Base-by-base conservation (phyloP, 2,797 vertebrate species). In the Malacoctenus gilli region DNA sequence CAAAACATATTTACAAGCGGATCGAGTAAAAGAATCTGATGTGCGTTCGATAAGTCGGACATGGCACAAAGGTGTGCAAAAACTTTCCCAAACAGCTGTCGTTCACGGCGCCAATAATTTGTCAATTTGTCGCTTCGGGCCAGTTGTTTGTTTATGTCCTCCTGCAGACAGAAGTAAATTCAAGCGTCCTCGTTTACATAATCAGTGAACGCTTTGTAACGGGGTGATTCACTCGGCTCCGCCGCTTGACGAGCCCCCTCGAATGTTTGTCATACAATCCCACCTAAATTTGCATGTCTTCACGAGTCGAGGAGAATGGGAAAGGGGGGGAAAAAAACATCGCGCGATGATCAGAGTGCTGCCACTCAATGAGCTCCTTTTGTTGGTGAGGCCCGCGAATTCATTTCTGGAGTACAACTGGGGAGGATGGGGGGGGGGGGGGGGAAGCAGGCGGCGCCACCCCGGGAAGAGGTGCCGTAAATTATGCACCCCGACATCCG, bases 401-500 rank as follows among this genome's bases (percentile, higher is more conserved):
- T 92, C 85, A 84, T 89, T 83, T 80, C 87, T 74, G 61, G 79
- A 68, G 82, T 64, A 72, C 53, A 53, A 77, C 67, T 60, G 62
- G 55, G 54, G 63, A 34, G 49, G 36, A 54, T 8, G 44, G 21
- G 20, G 37, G 15, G 9, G 25, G 41, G 19, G 8, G 28, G 18
- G 43, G 39, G 8, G 59, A 46, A 3, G 60, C 55, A 1, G 49
- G 55, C 25, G 16, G 25, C 9, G 9, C 25, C n/a, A n/a, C n/a
- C n/a, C 9, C 25, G 5, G 13, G 30, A 23, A 52, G 23, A 36
- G 25, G 68, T 53, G 77, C n/a, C 49, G 89, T 94, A 92, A 94
- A 93, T 93, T 92, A 93, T 90, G 85, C 80, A 84, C 86, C 84
- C 72, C 92, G 91, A 91, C 91, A 92, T 91, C 87, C 82, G 84